A percentile compares a stretch with the other conserved stretches of the same genome.
phyloP scores from a whole-genome alignment of 92 coral and sea anemone species.

The Phymanthus crucifer region DNA sequence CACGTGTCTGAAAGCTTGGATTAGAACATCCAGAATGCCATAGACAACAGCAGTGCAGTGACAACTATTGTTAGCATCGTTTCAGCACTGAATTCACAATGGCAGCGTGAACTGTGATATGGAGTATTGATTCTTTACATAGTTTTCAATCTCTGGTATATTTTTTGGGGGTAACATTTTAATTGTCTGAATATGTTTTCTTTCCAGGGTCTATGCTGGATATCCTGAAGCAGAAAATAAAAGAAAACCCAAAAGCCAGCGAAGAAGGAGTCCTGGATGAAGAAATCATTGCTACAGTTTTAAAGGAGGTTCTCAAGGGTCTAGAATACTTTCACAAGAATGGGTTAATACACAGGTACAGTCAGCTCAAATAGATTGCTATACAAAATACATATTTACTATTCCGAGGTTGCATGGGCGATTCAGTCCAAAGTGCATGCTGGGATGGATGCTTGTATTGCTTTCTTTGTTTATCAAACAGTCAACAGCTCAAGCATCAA shows the following conservation, averaged over 20 bases:
- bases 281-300: slow-evolving; percentile 84
- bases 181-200: too few relatives aligned
- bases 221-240: slow-evolving; percentile 71
- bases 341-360: slow-evolving; percentile 96
- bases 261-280: slow-evolving; percentile 94
- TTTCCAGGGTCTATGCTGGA: slow-evolving; percentile 93
- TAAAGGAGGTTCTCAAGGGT: slow-evolving; percentile 92
- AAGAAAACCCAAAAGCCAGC: slow-evolving; percentile 44
- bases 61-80: too few relatives aligned
- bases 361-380: not conserved
- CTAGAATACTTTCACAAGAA: slow-evolving; percentile 96
- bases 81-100: too few relatives aligned
- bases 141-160: not conserved
- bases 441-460: too few relatives aligned
- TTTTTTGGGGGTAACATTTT: not conserved
- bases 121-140: not conserved
- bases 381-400: not conserved
- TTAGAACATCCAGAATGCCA: too few relatives aligned
- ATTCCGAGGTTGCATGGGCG: too few relatives aligned
- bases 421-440: too few relatives aligned
- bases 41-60: too few relatives aligned
- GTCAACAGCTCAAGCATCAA: too few relatives aligned
- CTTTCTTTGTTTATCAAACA: too few relatives aligned
- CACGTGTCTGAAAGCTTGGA: too few relatives aligned
- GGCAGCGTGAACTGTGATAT: not conserved